These are phyloP conservation scores for Chymomyza amoena DNA, from an alignment of 2,888 invertebrate genomes.

Conservation along the genomic window DNA sequence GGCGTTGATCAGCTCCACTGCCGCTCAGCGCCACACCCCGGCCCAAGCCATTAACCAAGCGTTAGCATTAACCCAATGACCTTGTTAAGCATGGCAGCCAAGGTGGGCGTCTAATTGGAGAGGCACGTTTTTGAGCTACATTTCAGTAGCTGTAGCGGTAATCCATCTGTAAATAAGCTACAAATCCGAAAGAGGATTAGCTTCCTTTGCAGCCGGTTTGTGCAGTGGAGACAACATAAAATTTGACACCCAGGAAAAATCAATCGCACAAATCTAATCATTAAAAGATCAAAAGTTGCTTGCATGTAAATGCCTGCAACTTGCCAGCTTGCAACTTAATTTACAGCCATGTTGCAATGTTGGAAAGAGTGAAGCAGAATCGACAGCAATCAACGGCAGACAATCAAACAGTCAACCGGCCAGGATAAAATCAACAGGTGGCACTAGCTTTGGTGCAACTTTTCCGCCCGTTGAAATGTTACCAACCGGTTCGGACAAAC, in stretches of 20 bases:
- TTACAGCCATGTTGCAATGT: constrained; percentile 23
- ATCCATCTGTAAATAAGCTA: not conserved
- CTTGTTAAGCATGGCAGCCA: constrained; percentile 50
- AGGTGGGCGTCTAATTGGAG: constrained; percentile 45
- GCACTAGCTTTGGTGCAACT: constrained; percentile 31
- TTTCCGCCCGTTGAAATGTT: constrained; percentile 44
- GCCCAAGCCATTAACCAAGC: constrained; percentile 12
- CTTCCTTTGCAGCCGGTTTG: not conserved
- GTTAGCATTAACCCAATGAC: constrained; percentile 66
- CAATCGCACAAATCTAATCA: constrained; percentile 70
- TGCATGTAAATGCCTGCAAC: constrained; percentile 59
- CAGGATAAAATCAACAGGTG: constrained; percentile 73
- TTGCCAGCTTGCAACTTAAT: constrained; percentile 57
- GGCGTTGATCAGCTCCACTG: constrained; percentile 28
- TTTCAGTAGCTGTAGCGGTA: constrained; percentile 14
- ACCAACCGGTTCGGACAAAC: constrained; percentile 57
- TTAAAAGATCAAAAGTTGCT: constrained; percentile 68
- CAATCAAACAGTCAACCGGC: constrained; percentile 59
- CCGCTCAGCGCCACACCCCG: not conserved
- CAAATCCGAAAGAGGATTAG: not conserved
- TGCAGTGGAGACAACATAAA: constrained; percentile 20
- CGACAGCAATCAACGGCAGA: constrained; percentile 68
- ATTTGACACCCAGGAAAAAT: constrained; percentile 66
- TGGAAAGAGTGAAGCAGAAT: constrained; percentile 35
- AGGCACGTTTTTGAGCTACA: constrained; percentile 62